Base-by-base conservation (phyloP, 2,113 vertebrate genomes). In the Jacana jacana region DNA sequence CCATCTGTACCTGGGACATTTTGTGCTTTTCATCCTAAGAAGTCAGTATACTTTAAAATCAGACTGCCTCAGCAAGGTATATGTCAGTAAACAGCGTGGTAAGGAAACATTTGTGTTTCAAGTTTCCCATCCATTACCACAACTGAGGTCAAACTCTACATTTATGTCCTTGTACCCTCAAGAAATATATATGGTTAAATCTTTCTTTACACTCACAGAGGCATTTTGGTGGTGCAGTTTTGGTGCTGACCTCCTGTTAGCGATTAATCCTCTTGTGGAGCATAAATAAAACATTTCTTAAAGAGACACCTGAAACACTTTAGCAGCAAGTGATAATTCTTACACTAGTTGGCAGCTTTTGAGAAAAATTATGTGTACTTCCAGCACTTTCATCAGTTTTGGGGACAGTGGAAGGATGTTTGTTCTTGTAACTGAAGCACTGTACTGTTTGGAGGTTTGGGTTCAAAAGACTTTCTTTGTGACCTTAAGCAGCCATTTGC, bases 261-360 rank as follows among this genome's bases (percentile, higher is more conserved):
- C 27, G 89, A 82, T 68, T 82, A 86, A 88, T 94, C 75, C 8
- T 81, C 60, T 64, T 25, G 5, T 48, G 40, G 30, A 66, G 3
- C 40, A 57, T 60, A 55, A 60, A 68, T 83, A 86, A 81, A 55
- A 48, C 9, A 28, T 68, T 83, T 83, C 69, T 90, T 64, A 71
- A 90, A 78, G 35, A 75, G 28, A 57, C 6, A 80, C 54, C 76
- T 91, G 60, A 95, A 95, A 75, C 48, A 70, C 18, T 89, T 92
- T 37, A 86, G 58, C 42, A 93, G 18, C 68, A 95, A 81, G 60
- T 93, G 76, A 94, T 90, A 94, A 93, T 68, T 81, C 88, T 86
- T 88, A 31, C 4, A 78, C 70, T 60, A 75, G 46, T 71, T 88
- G 76, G 16, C 76, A 90, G 68, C 7, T 86, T 96, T 78, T 46